Conservation (phyloP, 2,113 vertebrate species). For the Tragelaphus scriptus region DNA sequence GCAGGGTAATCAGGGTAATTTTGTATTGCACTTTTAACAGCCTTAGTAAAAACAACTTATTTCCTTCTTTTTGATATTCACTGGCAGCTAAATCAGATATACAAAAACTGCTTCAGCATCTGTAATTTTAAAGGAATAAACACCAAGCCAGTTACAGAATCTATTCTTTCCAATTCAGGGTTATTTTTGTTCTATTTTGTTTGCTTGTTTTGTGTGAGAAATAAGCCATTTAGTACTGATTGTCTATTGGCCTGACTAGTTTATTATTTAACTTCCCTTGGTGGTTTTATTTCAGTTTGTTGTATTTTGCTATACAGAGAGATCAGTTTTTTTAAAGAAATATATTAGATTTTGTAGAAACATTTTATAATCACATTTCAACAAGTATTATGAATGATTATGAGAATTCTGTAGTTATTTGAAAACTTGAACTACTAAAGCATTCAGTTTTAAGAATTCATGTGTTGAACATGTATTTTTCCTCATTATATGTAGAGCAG, state of each 20-base stretch:
- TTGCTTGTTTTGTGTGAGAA: not conserved
- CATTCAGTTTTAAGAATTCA: not conserved
- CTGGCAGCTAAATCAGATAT: not conserved
- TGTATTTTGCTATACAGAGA: not conserved
- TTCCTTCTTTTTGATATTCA: not conserved
- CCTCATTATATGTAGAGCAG: not conserved
- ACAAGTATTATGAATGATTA: not conserved
- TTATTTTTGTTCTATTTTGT: not conserved
- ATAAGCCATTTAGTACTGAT: not conserved
- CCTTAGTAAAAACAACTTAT: not conserved
- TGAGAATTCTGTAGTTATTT: conserved; percentile 35
- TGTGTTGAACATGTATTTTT: not conserved
- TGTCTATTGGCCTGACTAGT: not conserved
- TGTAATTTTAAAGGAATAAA: not conserved
- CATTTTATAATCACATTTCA: not conserved
- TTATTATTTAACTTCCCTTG: not conserved
- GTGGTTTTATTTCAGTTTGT: conserved; percentile 4
- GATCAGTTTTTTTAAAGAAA: not conserved
- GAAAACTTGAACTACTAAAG: not conserved
- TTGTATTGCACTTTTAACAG: not conserved
- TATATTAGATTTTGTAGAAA: conserved; percentile 16
- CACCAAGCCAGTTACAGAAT: not conserved
- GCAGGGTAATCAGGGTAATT: not conserved
- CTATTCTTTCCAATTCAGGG: not conserved
- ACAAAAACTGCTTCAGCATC: not conserved